These are phyloP conservation scores for Beroe forskalii DNA, from an alignment of 37 sponge, comb jelly and placozoan species.

Conservation along the genomic window DNA sequence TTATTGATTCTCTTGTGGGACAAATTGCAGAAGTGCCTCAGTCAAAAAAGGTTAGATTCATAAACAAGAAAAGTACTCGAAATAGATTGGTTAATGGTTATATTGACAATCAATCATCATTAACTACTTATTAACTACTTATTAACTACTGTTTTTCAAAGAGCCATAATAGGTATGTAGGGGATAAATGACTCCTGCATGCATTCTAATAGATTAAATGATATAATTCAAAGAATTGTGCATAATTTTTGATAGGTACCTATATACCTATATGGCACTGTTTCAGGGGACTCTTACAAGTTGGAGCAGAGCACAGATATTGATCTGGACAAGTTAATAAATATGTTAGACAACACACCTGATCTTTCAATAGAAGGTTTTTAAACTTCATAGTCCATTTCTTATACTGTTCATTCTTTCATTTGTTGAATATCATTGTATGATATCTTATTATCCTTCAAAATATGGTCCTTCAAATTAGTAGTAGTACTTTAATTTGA, in stretches of 20 bases:
- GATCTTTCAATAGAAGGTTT: conserved; percentile 16
- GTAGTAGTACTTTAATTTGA: too few species aligned
- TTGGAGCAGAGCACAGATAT: conserved; percentile 26
- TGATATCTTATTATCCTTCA: too few species aligned
- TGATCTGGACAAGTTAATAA: background rate
- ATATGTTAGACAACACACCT: background rate
- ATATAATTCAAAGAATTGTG: too few species aligned
- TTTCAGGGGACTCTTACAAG: conserved; percentile 11
- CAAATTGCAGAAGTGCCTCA: conserved; percentile 18
- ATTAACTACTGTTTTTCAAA: too few species aligned
- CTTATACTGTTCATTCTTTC: background rate
- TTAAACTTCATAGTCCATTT: background rate
- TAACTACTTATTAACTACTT: background rate
- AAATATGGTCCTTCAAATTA: too few species aligned
- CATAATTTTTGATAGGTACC: too few species aligned
- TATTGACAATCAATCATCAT: background rate
- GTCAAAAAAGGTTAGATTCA: conserved; percentile 15
- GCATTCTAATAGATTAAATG: too few species aligned
- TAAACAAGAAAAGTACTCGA: background rate
- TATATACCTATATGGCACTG: too few species aligned
- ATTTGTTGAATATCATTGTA: too few species aligned
- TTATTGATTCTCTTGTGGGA: conserved; percentile 50
- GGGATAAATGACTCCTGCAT: too few species aligned
- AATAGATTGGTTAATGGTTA: background rate
- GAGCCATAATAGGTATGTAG: too few species aligned